Conservation (phyloP, 2,113 vertebrate genomes). For the Chaetura pelagica region DNA sequence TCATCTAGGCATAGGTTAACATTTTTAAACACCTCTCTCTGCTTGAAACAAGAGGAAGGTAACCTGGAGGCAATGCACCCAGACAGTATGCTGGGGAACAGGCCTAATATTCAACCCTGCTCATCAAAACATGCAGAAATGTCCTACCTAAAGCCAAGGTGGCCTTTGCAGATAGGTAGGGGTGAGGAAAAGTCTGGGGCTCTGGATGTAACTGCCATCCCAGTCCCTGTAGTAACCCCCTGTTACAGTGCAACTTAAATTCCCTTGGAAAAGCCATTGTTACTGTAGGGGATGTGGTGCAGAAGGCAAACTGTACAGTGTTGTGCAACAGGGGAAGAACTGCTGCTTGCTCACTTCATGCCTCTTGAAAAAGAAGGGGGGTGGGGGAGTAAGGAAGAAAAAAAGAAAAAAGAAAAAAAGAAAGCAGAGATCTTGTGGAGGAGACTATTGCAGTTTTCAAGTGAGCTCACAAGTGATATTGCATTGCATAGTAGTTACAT, state of each 20-base stretch:
- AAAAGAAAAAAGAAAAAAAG: too few species aligned
- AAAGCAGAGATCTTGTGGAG: neutral
- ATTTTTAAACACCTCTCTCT: neutral
- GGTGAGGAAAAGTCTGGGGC: neutral
- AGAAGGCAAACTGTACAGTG: neutral
- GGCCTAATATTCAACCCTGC: rapidly evolving
- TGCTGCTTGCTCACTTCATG: neutral
- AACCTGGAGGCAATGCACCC: neutral
- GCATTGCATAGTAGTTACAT: neutral
- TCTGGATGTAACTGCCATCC: neutral
- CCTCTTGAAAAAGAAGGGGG: neutral
- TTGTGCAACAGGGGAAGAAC: neutral
- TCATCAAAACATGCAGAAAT: neutral
- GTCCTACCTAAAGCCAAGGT: neutral
- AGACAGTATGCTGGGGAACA: neutral
- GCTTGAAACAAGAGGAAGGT: neutral
- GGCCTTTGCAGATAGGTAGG: neutral
- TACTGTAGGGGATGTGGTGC: neutral
- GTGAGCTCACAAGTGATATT: neutral
- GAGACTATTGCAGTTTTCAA: neutral
- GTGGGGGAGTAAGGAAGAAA: too few species aligned
- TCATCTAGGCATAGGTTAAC: neutral
- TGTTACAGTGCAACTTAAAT: neutral
- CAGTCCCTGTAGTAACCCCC: neutral
- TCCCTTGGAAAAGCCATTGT: neutral